These are phyloP conservation scores for Coregonus sp. DNA, from an alignment of 2,797 vertebrate species.

Conservation along the genomic window DNA sequence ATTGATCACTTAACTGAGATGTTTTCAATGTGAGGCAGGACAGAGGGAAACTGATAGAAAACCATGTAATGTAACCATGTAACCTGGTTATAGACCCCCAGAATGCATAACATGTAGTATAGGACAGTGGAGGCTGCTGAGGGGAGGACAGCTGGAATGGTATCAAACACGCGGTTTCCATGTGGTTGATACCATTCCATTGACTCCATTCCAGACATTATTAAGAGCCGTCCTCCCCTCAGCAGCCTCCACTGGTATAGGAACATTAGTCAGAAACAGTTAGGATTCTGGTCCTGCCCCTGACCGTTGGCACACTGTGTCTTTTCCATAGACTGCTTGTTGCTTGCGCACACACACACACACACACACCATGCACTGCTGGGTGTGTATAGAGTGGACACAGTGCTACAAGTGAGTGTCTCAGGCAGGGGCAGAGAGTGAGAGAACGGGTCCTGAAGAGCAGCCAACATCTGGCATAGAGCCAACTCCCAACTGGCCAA, in stretches of 20 bases:
- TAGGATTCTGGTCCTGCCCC: conserved; percentile 57
- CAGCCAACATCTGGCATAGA: conserved; percentile 38
- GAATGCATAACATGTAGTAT: background rate
- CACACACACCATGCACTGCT: conserved; percentile 1
- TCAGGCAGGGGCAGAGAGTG: conserved; percentile 11
- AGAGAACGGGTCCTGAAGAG: conserved; percentile 20
- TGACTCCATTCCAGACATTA: too few species aligned
- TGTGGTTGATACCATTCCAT: too few species aligned
- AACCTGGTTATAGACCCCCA: background rate
- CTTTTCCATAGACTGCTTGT: conserved; percentile 10
- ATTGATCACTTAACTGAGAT: background rate
- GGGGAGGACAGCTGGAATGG: too few species aligned
- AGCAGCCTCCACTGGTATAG: background rate
- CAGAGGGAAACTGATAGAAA: background rate
- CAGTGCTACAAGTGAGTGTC: conserved; percentile 13
- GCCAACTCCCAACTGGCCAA: conserved; percentile 30
- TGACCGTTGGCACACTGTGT: conserved; percentile 52
- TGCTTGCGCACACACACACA: background rate
- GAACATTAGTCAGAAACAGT: conserved; percentile 42
- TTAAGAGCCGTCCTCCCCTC: too few species aligned
- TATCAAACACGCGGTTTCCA: too few species aligned
- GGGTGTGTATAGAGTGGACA: conserved; percentile 16
- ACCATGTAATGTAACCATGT: background rate
- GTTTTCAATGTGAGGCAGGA: background rate
- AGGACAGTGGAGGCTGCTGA: too few species aligned